phyloP scores from a whole-genome alignment of 2,113 vertebrate genomes.

The Psophia crepitans region DNA sequence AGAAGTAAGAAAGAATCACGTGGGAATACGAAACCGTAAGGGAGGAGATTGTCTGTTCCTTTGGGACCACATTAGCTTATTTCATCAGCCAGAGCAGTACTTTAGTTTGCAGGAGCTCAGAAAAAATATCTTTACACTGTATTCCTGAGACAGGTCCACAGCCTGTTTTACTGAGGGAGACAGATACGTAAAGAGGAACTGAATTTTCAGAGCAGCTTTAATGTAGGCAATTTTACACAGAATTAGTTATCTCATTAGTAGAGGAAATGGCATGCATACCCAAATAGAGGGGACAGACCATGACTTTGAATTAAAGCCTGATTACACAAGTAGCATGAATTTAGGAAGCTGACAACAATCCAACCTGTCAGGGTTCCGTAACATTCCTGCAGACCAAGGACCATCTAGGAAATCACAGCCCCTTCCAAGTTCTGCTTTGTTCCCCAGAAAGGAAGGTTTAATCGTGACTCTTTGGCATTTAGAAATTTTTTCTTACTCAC shows the following conservation, averaged over 20 bases:
- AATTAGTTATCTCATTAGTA: background rate
- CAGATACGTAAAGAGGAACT: background rate
- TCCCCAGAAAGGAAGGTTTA: background rate
- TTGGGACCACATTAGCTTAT: background rate
- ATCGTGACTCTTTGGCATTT: background rate
- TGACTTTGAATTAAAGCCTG: background rate
- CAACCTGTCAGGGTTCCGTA: accelerated
- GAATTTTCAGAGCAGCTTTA: background rate
- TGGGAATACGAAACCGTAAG: background rate
- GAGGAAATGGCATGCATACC: background rate
- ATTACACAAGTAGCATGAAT: background rate
- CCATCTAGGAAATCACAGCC: background rate
- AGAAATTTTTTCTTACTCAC: background rate
- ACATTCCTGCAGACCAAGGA: background rate
- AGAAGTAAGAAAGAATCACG: background rate
- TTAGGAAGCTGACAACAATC: background rate
- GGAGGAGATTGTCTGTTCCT: background rate
- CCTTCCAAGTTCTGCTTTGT: background rate
- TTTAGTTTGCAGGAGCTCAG: background rate
- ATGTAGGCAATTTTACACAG: background rate
- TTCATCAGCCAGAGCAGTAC: background rate
- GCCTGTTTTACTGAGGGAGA: background rate
- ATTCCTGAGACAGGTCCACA: background rate
- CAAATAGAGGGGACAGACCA: background rate
- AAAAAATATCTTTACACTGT: background rate